Percentiles rank a stretch among this genome's conserved stretches.
Evolutionary conservation across 2,113 vertebrate genomes (phyloP).

Genomic region (Channa argus): DNA sequence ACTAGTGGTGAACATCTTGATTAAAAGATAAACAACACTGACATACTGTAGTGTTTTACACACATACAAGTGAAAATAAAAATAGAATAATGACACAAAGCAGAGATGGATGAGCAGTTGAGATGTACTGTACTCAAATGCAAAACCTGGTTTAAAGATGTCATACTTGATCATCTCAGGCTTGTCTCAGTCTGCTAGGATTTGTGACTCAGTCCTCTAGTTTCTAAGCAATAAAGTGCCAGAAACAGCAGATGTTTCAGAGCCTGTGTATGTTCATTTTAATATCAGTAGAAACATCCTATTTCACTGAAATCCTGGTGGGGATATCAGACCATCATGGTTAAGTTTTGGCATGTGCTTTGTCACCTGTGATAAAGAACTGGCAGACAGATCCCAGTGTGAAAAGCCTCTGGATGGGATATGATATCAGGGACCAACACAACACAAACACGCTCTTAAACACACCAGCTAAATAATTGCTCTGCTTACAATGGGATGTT

Average conservation of each 20-base stretch:
- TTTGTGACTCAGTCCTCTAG: neutral
- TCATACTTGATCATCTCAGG: slow-evolving; percentile 7
- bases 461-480: too few relatives aligned
- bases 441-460: too few relatives aligned
- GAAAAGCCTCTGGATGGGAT: neutral
- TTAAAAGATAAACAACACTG: neutral
- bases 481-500: too few relatives aligned
- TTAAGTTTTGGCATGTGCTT: neutral
- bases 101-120: too few relatives aligned
- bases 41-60: neutral
- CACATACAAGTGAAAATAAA: neutral
- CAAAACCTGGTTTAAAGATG: neutral
- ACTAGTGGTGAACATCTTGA: neutral
- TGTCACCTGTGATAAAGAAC: neutral
- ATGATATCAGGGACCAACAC: too few relatives aligned
- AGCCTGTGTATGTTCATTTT: neutral
- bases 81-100: neutral
- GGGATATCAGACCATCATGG: neutral
- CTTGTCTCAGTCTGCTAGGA: neutral
- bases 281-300: too few relatives aligned
- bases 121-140: neutral
- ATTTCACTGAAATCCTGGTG: neutral
- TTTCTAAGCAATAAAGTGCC: neutral
- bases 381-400: neutral
- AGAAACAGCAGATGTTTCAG: too few relatives aligned